Percentiles rank a stretch among this genome's conserved stretches.
Conservation (phyloP, 2,797 vertebrate species). For the Pipistrellus pipistrellus region DNA sequence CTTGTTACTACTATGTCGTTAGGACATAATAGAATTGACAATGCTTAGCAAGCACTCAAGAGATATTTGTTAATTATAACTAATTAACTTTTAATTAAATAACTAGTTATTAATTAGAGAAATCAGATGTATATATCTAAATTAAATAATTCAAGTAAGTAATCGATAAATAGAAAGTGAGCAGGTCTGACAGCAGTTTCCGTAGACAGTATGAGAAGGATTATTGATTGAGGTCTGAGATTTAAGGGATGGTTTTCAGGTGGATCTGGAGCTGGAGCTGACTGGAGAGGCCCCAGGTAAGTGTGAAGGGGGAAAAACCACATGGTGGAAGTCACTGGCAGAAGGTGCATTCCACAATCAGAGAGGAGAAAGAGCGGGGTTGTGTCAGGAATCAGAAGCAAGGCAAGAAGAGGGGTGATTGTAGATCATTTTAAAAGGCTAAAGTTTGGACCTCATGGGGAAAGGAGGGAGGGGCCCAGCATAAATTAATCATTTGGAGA, state of each 20-base stretch:
- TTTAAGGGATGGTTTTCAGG: background rate
- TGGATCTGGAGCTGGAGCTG: background rate
- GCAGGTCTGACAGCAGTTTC: background rate
- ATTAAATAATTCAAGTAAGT: constrained; percentile 23
- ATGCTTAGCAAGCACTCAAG: background rate
- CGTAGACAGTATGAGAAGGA: background rate
- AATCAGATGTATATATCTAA: background rate
- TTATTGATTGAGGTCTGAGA: background rate
- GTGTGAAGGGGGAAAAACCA: background rate
- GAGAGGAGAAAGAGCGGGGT: background rate
- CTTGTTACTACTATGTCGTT: background rate
- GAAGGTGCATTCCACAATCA: background rate
- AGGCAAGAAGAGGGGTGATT: background rate
- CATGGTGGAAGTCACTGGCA: background rate
- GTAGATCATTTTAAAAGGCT: background rate
- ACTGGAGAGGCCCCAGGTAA: background rate
- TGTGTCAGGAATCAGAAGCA: too few relatives aligned
- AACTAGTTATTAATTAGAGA: background rate
- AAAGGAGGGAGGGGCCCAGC: background rate
- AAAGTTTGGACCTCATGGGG: background rate
- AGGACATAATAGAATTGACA: background rate
- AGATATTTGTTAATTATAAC: constrained; percentile 45
- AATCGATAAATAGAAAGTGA: background rate
- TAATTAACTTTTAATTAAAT: constrained; percentile 1
- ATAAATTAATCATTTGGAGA: background rate